These are phyloP conservation scores for Phalacrocorax brasilianus DNA, from an alignment of 2,113 vertebrate genomes.

Conservation along the genomic window DNA sequence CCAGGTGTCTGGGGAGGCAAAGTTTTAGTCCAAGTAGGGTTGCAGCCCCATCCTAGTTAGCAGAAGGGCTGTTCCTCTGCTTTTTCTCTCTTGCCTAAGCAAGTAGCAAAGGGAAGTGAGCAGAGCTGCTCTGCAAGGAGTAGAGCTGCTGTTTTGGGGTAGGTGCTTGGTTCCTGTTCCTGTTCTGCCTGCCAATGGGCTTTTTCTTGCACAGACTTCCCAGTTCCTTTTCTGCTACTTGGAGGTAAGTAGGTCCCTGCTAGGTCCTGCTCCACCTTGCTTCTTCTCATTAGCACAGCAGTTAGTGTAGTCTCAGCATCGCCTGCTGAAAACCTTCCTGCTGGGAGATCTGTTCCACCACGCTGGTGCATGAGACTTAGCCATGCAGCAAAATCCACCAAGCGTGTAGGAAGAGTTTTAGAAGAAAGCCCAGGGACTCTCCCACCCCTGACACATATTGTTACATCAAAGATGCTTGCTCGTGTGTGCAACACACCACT, in stretches of 20 bases:
- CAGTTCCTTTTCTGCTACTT: not conserved
- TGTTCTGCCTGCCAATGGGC: rapidly evolving
- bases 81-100: not conserved
- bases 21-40: not conserved
- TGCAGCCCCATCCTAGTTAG: not conserved
- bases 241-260: not conserved
- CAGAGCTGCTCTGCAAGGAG: not conserved
- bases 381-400: not conserved
- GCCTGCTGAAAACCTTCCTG: not conserved
- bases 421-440: not conserved
- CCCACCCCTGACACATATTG: not conserved
- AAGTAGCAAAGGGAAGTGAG: not conserved
- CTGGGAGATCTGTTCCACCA: not conserved
- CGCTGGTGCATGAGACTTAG: rapidly evolving
- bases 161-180: not conserved
- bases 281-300: not conserved
- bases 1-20: not conserved
- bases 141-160: not conserved
- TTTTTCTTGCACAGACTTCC: not conserved
- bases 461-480: not conserved
- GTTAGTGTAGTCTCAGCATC: not conserved
- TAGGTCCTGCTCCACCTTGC: not conserved
- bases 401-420: not conserved
- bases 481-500: not conserved
- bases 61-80: not conserved